These are phyloP conservation scores for Ctenopoma kingsleyae DNA, from an alignment of 2,797 vertebrate species.

Conservation along the genomic window DNA sequence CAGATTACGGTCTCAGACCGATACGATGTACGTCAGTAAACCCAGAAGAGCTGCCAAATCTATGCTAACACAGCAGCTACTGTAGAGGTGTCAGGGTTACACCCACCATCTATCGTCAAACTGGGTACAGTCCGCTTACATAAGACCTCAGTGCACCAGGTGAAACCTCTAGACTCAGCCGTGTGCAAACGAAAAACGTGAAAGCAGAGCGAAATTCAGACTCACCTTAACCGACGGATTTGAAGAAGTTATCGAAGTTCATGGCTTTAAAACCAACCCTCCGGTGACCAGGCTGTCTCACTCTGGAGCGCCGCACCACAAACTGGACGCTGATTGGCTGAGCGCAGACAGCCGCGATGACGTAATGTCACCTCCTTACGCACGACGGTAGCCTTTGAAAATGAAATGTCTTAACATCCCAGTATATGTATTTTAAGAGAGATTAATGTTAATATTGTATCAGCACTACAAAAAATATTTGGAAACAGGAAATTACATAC, in stretches of 20 bases:
- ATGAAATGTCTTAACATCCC: too few relatives aligned
- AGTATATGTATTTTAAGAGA: not conserved
- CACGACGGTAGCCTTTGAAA: not conserved
- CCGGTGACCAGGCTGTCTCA: slow-evolving; percentile 3
- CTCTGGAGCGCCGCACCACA: slow-evolving; percentile 32
- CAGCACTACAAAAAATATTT: not conserved
- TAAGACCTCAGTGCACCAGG: too few relatives aligned
- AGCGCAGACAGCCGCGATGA: slow-evolving; percentile 9
- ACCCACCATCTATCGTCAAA: slow-evolving; percentile 35
- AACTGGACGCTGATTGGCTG: slow-evolving; percentile 62
- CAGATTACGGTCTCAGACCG: not conserved
- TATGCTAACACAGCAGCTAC: slow-evolving; percentile 68
- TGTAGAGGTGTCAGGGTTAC: slow-evolving; percentile 40
- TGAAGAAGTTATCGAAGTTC: slow-evolving; percentile 56
- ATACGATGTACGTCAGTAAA: not conserved
- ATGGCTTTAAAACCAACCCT: slow-evolving; percentile 54
- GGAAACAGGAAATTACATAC: too few relatives aligned
- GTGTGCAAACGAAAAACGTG: not conserved
- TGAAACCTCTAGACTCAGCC: accelerated
- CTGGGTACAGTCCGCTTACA: not conserved
- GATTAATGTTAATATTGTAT: not conserved
- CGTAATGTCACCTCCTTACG: not conserved
- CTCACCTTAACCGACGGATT: slow-evolving; percentile 63
- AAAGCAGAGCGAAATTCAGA: not conserved
- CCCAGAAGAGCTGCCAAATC: not conserved